Base-by-base conservation (phyloP, 2,888 invertebrate species). In the Hoplodrina blanda region DNA sequence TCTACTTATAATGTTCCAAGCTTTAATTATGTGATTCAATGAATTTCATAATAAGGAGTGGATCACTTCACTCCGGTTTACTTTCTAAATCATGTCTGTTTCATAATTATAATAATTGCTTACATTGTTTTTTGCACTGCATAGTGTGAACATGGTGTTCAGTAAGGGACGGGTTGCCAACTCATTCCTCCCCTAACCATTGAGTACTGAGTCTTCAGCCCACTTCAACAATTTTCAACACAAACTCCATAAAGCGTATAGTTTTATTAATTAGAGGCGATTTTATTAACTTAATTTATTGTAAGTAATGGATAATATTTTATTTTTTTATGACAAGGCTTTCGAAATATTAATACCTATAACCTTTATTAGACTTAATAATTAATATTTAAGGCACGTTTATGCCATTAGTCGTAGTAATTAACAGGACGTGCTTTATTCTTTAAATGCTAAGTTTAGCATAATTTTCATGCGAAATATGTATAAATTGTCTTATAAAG, bases 351-450 rank as follows among this genome's bases (percentile, higher is more conserved):
- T 41, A 49, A 25, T 19, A n/a, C n/a, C n/a, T n/a, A 54, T 53
- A 1, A 25, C 33, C 50, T 20, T 17, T 56, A 30, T 25, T 52
- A 52, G 15, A 25, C 19, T 10, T 33, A 19, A 59, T 33, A 44
- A 20, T 55, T 56, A 37, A 55, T 17, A 46, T 74, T 3, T 33
- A 37, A 33, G 54, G 10, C n/a, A 52, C 55, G n/a, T 56, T 30
- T 19, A n/a, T 11, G n/a, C 37, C 50, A 61, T 67, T 49, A 33
- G 15, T 52, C 17, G 55, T 4, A 60, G 50, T 54, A 19, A 61
- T 76, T n/a, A 44, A 30, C n/a, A 41, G 20, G 13, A 15, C 72
- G 46, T 19, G 44, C 4, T 30, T 30, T 46, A n/a, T 17, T 44
- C 46, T 60, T 59, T 15, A 15, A 66, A 25, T 6, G n/a, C 17